A percentile compares a stretch with the other conserved stretches of the same genome.
Conservation (phyloP, 1,140 invertebrate species). For the Zaprionus inermis region DNA sequence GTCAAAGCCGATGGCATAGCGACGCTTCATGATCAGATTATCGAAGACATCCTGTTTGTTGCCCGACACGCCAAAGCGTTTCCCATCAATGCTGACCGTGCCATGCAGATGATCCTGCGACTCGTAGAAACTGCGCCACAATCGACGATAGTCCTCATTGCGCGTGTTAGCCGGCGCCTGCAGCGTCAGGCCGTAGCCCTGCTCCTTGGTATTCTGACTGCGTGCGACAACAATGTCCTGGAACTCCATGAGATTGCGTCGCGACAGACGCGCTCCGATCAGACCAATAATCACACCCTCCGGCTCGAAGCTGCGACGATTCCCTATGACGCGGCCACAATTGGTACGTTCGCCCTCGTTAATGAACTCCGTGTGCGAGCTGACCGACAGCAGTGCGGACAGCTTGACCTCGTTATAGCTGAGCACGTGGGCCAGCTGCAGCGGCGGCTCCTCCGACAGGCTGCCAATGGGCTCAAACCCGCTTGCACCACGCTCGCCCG, state of each 20-base stretch:
- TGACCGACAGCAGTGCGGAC: constrained; percentile 87
- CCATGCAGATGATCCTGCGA: constrained; percentile 50
- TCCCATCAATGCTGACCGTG: constrained; percentile 45
- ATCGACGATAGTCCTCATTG: constrained; percentile 55
- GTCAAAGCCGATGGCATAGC: constrained; percentile 77
- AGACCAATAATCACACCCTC: constrained; percentile 82
- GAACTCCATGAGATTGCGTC: constrained; percentile 85
- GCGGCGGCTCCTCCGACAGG: constrained; percentile 48
- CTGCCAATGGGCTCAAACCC: constrained; percentile 86
- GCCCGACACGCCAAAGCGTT: constrained; percentile 53
- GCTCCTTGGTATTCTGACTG: constrained; percentile 85
- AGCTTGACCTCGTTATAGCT: constrained; percentile 83
- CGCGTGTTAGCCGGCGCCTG: constrained; percentile 19
- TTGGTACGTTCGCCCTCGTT: constrained; percentile 88
- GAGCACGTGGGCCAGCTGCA: constrained; percentile 86
- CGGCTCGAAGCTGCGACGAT: constrained; percentile 52
- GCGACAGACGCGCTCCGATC: constrained; percentile 85
- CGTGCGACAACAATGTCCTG: constrained; percentile 85
- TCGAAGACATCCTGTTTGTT: constrained; percentile 72
- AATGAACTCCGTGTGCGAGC: constrained; percentile 87
- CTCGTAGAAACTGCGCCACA: constrained; percentile 72
- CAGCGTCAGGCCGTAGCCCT: constrained; percentile 83
- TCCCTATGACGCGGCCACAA: constrained; percentile 83
- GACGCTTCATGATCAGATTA: constrained; percentile 76
- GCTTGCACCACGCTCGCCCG: constrained; percentile 79